Percentiles rank a stretch among this genome's conserved stretches.
These are phyloP conservation scores for Macrocentrus cingulum DNA, from an alignment of 1,140 invertebrate species.

Conservation along the genomic window DNA sequence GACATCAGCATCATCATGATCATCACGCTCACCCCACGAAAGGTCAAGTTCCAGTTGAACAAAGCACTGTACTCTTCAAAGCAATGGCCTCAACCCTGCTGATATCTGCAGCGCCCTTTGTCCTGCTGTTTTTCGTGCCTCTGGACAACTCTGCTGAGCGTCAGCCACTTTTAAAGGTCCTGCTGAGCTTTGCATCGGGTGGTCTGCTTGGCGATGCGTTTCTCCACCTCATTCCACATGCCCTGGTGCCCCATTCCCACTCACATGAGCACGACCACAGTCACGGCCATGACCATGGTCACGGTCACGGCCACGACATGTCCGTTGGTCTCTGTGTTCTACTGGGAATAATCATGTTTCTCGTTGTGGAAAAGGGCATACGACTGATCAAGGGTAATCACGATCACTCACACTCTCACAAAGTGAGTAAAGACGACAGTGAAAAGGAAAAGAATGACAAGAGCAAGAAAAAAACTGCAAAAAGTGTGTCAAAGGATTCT, in stretches of 20 bases:
- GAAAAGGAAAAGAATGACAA: slow-evolving; percentile 58
- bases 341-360: slow-evolving; percentile 86
- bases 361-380: slow-evolving; percentile 92
- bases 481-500: slow-evolving; percentile 22
- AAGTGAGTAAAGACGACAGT: slow-evolving; percentile 38
- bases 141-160: slow-evolving; percentile 83
- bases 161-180: slow-evolving; percentile 82
- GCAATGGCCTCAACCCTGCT: slow-evolving; percentile 86
- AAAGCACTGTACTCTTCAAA: slow-evolving; percentile 72
- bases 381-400: slow-evolving; percentile 83
- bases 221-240: slow-evolving; percentile 94
- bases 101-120: slow-evolving; percentile 91
- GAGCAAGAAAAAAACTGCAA: slow-evolving; percentile 39
- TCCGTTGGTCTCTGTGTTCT: slow-evolving; percentile 88
- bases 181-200: slow-evolving; percentile 93
- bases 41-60: slow-evolving; percentile 24
- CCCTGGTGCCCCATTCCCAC: slow-evolving; percentile 69
- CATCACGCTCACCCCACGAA: slow-evolving; percentile 30
- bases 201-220: slow-evolving; percentile 95
- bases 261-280: slow-evolving; percentile 55
- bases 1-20: slow-evolving; percentile 32
- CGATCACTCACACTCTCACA: slow-evolving; percentile 58
- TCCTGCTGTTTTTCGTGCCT: slow-evolving; percentile 92
- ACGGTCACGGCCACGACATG: slow-evolving; percentile 72
- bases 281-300: slow-evolving; percentile 61